Evolutionary conservation across 2,888 invertebrate genomes (phyloP).

Genomic region (Drosophila antonietae): DNA sequence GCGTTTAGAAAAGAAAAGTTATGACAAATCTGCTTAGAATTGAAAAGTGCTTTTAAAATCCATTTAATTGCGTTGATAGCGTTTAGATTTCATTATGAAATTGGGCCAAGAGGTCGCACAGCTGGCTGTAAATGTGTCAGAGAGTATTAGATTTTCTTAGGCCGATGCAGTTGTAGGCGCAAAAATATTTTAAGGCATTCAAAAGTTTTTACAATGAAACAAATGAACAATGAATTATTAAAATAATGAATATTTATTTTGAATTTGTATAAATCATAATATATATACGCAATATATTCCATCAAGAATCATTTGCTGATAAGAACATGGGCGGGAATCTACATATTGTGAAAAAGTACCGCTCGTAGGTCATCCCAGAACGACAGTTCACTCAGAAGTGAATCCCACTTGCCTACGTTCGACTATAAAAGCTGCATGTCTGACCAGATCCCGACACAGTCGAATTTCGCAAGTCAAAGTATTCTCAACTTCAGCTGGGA

Average conservation of each 20-base stretch:
- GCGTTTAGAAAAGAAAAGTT: constrained; percentile 75
- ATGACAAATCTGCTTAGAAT: constrained; percentile 31
- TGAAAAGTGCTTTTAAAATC: constrained; percentile 17
- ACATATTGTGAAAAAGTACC: constrained; percentile 8
- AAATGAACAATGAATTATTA: neutral
- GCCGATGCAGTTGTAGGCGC: neutral
- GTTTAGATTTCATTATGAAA: constrained; percentile 24
- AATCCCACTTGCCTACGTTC: neutral
- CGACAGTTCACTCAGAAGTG: neutral
- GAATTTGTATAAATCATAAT: too few species aligned
- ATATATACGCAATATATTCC: neutral
- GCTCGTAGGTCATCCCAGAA: neutral
- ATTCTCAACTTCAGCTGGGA: constrained; percentile 16
- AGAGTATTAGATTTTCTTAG: neutral
- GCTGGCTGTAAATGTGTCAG: neutral
- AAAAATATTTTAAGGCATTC: too few species aligned
- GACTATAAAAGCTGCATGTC: constrained; percentile 31
- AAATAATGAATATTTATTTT: too few species aligned
- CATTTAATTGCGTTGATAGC: constrained; percentile 17
- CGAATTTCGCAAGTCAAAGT: constrained; percentile 14
- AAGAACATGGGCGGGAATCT: neutral
- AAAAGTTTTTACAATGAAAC: neutral
- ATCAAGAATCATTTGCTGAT: constrained; percentile 6
- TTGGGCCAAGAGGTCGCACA: constrained; percentile 36
- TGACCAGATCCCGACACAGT: constrained; percentile 16